These are phyloP conservation scores for Leptopilina myrica DNA, from an alignment of 2,888 invertebrate genomes.

Conservation along the genomic window DNA sequence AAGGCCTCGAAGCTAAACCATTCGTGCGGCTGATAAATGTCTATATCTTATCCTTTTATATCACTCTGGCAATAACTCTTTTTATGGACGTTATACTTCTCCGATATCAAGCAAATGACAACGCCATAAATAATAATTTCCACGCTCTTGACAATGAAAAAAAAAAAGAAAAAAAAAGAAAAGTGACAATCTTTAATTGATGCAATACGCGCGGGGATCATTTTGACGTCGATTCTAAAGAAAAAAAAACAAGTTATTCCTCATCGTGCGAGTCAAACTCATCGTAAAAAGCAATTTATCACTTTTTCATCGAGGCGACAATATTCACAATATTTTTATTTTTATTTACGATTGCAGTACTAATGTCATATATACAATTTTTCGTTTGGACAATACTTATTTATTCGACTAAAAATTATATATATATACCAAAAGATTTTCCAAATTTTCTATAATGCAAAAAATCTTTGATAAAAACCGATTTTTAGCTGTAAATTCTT, in stretches of 20 bases:
- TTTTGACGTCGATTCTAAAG: background rate
- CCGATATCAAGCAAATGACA: constrained; percentile 61
- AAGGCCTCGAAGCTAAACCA: constrained; percentile 54
- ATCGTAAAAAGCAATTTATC: background rate
- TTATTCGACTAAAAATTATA: too few relatives aligned
- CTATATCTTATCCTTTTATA: constrained; percentile 72
- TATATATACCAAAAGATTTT: too few relatives aligned
- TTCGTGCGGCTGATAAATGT: constrained; percentile 71
- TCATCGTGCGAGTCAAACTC: background rate
- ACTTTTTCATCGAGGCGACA: background rate
- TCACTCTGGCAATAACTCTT: constrained; percentile 68
- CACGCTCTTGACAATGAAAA: constrained; percentile 29
- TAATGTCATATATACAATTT: too few relatives aligned
- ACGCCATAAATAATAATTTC: constrained; percentile 65
- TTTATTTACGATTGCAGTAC: background rate
- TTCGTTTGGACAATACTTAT: too few relatives aligned
- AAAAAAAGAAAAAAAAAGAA: background rate
- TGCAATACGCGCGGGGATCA: background rate
- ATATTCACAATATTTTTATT: constrained; percentile 4
- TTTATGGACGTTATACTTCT: constrained; percentile 67
- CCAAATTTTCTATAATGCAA: too few relatives aligned
- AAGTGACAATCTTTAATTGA: background rate
- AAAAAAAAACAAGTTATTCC: too few relatives aligned
- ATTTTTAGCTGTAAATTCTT: too few relatives aligned
- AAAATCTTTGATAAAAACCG: too few relatives aligned